Evolutionary conservation across 1,140 invertebrate species (phyloP).

Genomic region (Anagrus nilaparvatae): DNA sequence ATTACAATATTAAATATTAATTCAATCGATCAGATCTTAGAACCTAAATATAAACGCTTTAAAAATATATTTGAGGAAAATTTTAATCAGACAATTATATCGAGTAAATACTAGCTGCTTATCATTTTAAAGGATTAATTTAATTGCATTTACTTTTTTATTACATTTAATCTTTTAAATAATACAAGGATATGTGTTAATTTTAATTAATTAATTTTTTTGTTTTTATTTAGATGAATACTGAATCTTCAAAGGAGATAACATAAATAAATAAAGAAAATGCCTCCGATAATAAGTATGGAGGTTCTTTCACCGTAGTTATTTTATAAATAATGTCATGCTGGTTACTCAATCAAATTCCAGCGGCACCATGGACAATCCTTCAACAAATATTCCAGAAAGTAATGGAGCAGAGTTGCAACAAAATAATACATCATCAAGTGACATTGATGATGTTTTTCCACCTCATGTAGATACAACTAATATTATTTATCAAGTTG

Average conservation of each 20-base stretch:
- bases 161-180: not conserved
- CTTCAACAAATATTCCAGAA: constrained; percentile 37
- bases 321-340: constrained; percentile 23
- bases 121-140: not conserved
- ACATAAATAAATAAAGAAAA: constrained; percentile 27
- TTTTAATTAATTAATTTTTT: not conserved
- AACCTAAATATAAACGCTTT: no score
- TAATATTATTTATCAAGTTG: constrained; percentile 53
- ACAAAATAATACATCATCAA: no score
- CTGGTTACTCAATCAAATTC: constrained; percentile 31
- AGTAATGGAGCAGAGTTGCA: no score
- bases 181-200: constrained; percentile 3
- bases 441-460: constrained; percentile 60
- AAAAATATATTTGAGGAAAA: no score
- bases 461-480: constrained; percentile 62
- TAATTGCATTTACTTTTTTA: constrained; percentile 1
- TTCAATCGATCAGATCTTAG: no score
- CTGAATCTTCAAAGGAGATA: constrained; percentile 35
- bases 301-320: constrained; percentile 27
- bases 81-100: no score
- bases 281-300: constrained; percentile 19
- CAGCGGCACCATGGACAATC: constrained; percentile 33
- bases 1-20: no score
- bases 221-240: constrained; percentile 36
- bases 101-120: no score